Conservation (phyloP, 1,140 invertebrate species). For the Saccostrea echinata region DNA sequence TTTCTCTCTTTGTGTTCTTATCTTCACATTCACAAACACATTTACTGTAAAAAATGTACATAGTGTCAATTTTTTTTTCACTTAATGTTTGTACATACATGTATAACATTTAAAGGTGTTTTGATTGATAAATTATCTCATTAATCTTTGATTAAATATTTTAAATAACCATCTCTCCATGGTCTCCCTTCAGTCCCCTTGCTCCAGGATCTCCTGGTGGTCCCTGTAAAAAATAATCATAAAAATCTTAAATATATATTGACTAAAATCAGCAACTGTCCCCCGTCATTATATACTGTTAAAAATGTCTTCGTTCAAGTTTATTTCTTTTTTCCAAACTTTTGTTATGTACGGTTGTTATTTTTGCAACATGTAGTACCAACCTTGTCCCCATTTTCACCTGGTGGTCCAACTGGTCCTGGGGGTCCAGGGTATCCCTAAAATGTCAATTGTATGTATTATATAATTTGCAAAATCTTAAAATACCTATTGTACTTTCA, state of each 20-base stretch:
- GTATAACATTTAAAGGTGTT: neutral
- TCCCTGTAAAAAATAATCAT: slow-evolving; percentile 66
- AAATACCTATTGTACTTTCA: too few species aligned
- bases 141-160: neutral
- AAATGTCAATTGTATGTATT: slow-evolving; percentile 24
- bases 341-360: neutral
- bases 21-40: too few species aligned
- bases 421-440: slow-evolving; percentile 72
- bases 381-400: slow-evolving; percentile 78
- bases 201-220: slow-evolving; percentile 87
- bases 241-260: too few species aligned
- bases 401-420: slow-evolving; percentile 74
- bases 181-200: slow-evolving; percentile 82
- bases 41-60: too few species aligned
- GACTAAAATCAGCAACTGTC: too few species aligned
- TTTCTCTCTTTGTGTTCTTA: too few species aligned
- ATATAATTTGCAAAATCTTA: neutral
- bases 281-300: too few species aligned
- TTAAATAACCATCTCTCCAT: slow-evolving; percentile 55
- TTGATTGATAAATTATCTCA: neutral
- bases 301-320: too few species aligned
- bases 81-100: neutral
- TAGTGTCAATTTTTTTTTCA: too few species aligned
- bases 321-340: too few species aligned
- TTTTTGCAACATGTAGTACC: neutral